These are phyloP conservation scores for Trialeurodes vaporariorum DNA, from an alignment of 1,140 invertebrate genomes.

Conservation along the genomic window DNA sequence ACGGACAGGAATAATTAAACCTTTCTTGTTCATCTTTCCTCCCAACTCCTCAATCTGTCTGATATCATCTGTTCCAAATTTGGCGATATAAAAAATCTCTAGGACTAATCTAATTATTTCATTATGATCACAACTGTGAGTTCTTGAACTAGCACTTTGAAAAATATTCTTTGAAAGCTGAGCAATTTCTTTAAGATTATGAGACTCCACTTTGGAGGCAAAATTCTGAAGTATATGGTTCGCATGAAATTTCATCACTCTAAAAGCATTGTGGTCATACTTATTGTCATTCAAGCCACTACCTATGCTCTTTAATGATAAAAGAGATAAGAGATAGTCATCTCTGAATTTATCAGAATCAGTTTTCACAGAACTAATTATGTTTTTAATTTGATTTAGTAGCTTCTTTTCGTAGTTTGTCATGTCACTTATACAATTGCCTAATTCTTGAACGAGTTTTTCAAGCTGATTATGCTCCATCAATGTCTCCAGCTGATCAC, in stretches of 20 bases:
- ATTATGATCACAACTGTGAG: background rate
- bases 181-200: background rate
- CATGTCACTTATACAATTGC: background rate
- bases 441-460: background rate
- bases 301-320: background rate
- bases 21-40: conserved; percentile 1
- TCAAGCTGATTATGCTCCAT: conserved; percentile 3
- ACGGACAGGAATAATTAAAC: background rate
- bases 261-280: background rate
- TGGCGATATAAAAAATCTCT: conserved; percentile 1
- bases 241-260: background rate
- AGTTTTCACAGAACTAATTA: background rate
- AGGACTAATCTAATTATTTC: background rate
- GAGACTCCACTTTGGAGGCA: background rate
- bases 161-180: background rate
- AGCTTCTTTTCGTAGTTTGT: background rate
- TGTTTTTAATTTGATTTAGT: background rate
- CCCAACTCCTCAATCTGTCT: background rate
- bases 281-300: background rate
- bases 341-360: background rate
- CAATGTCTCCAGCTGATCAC: background rate
- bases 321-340: background rate
- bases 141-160: conserved; percentile 1
- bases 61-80: background rate
- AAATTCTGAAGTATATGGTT: background rate